Evolutionary conservation across 92 coral and sea anemone species (phyloP).

Genomic region (Zoanthus solanderi): DNA sequence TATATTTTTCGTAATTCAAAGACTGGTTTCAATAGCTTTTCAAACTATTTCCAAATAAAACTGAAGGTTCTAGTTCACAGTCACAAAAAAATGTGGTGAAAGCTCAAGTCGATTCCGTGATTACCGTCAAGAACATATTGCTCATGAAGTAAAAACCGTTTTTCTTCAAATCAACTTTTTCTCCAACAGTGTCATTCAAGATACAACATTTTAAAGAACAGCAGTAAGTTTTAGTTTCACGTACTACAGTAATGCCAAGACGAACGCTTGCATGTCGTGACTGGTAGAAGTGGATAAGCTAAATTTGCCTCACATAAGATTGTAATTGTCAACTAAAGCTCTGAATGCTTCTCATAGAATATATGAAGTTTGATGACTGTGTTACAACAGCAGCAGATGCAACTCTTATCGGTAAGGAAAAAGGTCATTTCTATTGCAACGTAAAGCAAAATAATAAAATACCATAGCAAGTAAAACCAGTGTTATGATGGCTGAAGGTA

Average conservation of each 20-base stretch:
- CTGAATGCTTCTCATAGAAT: background rate
- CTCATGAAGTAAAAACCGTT: background rate
- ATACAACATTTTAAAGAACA: conserved; percentile 11
- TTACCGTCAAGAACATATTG: background rate
- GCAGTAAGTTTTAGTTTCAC: background rate
- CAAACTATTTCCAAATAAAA: too few relatives aligned
- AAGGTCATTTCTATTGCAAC: background rate
- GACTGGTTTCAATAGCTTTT: too few relatives aligned
- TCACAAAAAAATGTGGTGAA: too few relatives aligned
- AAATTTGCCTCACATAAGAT: background rate
- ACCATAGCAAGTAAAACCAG: background rate
- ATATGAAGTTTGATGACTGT: background rate
- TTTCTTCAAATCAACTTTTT: background rate
- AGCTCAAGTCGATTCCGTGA: background rate
- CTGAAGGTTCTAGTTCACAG: too few relatives aligned
- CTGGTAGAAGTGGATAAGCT: background rate
- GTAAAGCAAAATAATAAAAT: background rate
- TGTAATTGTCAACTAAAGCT: background rate
- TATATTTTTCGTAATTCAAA: too few relatives aligned
- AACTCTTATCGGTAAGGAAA: background rate
- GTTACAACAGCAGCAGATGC: background rate
- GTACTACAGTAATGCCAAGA: background rate
- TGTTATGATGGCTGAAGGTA: background rate
- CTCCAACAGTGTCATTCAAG: background rate
- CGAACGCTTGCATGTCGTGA: background rate